Percentiles rank a stretch among this genome's conserved stretches.
Evolutionary conservation across 2,888 invertebrate species (phyloP).

Genomic region (Eumerus sabulonum): DNA sequence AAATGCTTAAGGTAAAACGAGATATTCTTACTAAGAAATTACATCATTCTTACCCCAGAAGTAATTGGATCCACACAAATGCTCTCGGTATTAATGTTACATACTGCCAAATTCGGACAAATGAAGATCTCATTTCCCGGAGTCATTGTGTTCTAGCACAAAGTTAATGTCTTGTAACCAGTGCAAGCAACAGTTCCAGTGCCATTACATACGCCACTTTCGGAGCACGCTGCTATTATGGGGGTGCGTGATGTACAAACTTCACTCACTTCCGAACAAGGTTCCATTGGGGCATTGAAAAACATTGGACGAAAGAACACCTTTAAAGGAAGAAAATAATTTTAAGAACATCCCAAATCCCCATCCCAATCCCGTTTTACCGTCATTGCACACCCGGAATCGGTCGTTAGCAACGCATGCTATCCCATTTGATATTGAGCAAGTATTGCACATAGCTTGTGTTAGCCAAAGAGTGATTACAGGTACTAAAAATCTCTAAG

Average conservation of each 20-base stretch:
- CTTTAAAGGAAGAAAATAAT: not conserved
- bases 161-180: not conserved
- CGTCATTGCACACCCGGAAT: not conserved
- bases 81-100: not conserved
- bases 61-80: not conserved
- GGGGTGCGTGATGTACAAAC: not conserved
- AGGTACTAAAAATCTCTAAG: not conserved
- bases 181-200: not conserved
- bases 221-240: not conserved
- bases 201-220: not conserved
- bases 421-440: not conserved
- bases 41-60: not conserved
- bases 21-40: not conserved
- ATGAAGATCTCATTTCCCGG: not conserved
- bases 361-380: not conserved
- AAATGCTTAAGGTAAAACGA: not conserved
- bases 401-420: not conserved
- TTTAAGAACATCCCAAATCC: not conserved
- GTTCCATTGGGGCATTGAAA: not conserved
- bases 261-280: not conserved
- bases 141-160: not conserved
- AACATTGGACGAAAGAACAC: not conserved
- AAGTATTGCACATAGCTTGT: not conserved
- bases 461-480: not conserved
- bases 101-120: not conserved